phyloP scores from a whole-genome alignment of 2,113 vertebrate species.

The Pagrus major region DNA sequence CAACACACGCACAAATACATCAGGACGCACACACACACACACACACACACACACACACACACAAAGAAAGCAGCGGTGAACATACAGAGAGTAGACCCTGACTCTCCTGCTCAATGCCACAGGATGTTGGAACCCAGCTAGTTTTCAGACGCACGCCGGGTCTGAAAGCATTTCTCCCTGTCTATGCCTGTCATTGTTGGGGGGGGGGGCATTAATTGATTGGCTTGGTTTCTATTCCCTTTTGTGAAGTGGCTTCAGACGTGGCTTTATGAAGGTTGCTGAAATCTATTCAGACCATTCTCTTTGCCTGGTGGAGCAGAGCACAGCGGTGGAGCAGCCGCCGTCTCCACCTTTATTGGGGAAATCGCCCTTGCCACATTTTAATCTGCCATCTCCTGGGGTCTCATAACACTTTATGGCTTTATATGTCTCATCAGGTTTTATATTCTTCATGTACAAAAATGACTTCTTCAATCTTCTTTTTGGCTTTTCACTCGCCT shows the following conservation, averaged over 20 bases:
- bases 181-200: conserved; percentile 57
- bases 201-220: conserved; percentile 80
- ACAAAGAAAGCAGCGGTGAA: conserved; percentile 64
- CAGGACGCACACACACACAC: conserved; percentile 55
- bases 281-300: conserved; percentile 71
- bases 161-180: conserved; percentile 75
- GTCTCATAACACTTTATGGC: conserved; percentile 67
- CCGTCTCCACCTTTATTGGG: conserved; percentile 65
- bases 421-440: conserved; percentile 74
- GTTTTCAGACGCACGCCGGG: conserved; percentile 59
- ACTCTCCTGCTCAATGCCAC: conserved; percentile 67
- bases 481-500: conserved; percentile 25
- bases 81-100: conserved; percentile 64
- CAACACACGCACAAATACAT: conserved; percentile 53
- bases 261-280: conserved; percentile 72
- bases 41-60: conserved; percentile 62
- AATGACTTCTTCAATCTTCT: conserved; percentile 27
- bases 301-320: conserved; percentile 61
- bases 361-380: conserved; percentile 69
- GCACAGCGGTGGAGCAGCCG: conserved; percentile 62
- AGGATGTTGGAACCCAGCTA: conserved; percentile 60
- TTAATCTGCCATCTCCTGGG: conserved; percentile 72
- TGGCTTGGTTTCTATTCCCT: conserved; percentile 69
- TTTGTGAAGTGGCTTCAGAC: conserved; percentile 74
- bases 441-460: conserved; percentile 66